These are phyloP conservation scores for Teleogryllus oceanicus DNA, from an alignment of 2,888 invertebrate species.

Conservation along the genomic window DNA sequence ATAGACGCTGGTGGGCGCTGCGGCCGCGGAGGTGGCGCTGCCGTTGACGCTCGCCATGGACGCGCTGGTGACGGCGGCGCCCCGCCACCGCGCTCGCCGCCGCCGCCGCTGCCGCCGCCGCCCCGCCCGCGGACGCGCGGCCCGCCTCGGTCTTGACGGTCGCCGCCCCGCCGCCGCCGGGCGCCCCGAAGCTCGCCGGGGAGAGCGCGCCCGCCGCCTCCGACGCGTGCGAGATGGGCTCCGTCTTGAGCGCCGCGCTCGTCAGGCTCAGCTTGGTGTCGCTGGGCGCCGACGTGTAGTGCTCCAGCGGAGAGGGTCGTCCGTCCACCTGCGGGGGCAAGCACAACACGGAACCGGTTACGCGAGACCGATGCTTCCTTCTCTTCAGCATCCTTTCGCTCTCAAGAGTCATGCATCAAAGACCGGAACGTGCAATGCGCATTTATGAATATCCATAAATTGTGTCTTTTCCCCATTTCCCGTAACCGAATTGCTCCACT, in stretches of 20 bases:
- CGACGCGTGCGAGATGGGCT: constrained; percentile 26
- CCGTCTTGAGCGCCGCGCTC: constrained; percentile 30
- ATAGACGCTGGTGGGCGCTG: constrained; percentile 63
- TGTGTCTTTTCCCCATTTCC: no score
- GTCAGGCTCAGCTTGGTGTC: constrained; percentile 20
- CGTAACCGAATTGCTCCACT: no score
- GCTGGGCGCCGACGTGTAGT: constrained; percentile 31
- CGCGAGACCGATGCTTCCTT: no score
- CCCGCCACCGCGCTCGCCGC: constrained; percentile 21
- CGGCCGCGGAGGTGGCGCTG: constrained; percentile 43
- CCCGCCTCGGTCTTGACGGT: constrained; percentile 52
- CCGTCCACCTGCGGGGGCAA: constrained; percentile 28
- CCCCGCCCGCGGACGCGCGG: background rate
- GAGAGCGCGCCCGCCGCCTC: constrained; percentile 21
- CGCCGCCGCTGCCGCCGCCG: constrained; percentile 27
- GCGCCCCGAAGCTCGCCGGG: constrained; percentile 24
- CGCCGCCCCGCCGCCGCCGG: constrained; percentile 43
- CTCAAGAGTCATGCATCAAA: no score
- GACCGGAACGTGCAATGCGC: no score
- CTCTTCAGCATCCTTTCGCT: no score
- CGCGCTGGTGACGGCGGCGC: constrained; percentile 6
- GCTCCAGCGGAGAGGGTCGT: constrained; percentile 33
- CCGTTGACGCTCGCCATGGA: constrained; percentile 42
- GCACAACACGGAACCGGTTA: background rate
- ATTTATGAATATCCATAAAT: no score